These are phyloP conservation scores for Lophura nycthemera DNA, from an alignment of 2,113 vertebrate species.

Conservation along the genomic window DNA sequence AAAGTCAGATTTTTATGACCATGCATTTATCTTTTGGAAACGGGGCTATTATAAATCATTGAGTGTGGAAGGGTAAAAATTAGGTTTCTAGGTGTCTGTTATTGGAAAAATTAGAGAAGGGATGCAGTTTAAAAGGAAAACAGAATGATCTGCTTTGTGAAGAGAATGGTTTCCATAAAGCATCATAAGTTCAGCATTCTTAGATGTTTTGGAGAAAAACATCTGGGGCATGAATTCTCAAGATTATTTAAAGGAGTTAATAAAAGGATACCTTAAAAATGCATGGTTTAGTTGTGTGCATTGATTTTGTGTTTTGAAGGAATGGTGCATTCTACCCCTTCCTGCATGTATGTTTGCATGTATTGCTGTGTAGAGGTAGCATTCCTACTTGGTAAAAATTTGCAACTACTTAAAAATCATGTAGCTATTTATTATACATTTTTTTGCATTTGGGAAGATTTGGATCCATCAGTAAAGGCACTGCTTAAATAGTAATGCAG, in stretches of 20 bases:
- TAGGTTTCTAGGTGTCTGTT: not conserved
- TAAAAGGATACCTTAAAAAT: not conserved
- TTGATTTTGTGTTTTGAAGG: not conserved
- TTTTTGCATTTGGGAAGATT: not conserved
- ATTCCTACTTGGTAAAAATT: not conserved
- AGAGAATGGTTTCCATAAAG: not conserved
- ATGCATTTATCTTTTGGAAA: not conserved
- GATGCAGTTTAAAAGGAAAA: not conserved
- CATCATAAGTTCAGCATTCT: not conserved
- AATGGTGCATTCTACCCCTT: not conserved
- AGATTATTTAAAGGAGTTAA: not conserved
- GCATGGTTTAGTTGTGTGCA: rapidly evolving
- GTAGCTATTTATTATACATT: not conserved
- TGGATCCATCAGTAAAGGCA: not conserved
- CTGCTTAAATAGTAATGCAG: not conserved
- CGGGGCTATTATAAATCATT: not conserved
- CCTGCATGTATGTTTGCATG: not conserved
- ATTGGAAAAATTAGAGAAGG: not conserved
- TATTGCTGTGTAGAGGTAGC: not conserved
- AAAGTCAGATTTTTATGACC: not conserved
- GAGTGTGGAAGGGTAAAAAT: not conserved
- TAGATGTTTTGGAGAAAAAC: not conserved
- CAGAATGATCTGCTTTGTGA: not conserved
- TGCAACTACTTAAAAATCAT: not conserved
- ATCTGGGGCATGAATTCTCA: rapidly evolving